A percentile compares a stretch with the other conserved stretches of the same genome.
phyloP scores from a whole-genome alignment of 2,113 vertebrate species.

The Panthera leo region DNA sequence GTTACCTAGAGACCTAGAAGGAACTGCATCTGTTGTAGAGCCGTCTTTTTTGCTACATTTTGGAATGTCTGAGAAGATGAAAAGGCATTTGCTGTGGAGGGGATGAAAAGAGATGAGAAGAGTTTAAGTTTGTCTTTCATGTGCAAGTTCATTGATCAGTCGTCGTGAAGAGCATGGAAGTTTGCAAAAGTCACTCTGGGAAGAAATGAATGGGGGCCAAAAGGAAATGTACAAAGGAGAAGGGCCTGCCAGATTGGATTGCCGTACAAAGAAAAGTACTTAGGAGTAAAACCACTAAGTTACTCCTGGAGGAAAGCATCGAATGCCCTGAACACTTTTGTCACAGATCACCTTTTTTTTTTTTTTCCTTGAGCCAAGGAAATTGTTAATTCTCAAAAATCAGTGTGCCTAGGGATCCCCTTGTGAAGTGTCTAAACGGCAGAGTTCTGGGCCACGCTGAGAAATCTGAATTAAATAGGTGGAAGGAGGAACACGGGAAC shows the following conservation, averaged over 20 bases:
- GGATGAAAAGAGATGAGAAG: conserved; percentile 76
- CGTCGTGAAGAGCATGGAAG: neutral
- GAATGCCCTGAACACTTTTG: neutral
- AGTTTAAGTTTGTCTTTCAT: conserved; percentile 75
- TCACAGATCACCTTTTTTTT: neutral
- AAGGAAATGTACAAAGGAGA: neutral
- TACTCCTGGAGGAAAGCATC: neutral
- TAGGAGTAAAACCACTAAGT: neutral
- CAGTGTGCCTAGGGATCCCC: neutral
- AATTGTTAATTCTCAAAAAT: neutral
- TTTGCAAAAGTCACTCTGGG: conserved; percentile 53
- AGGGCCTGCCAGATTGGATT: neutral
- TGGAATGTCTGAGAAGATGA: conserved; percentile 79
- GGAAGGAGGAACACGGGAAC: neutral
- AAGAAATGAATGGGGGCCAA: conserved; percentile 48
- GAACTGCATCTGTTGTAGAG: conserved; percentile 83
- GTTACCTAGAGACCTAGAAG: conserved; percentile 87
- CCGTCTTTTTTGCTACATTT: conserved; percentile 77
- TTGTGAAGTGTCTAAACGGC: neutral
- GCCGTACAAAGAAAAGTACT: neutral
- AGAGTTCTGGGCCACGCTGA: neutral
- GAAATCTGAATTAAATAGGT: neutral
- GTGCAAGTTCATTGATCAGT: conserved; percentile 48
- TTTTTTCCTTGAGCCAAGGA: neutral
- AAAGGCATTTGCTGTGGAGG: conserved; percentile 71